Percentiles rank a stretch among this genome's conserved stretches.
phyloP scores from a whole-genome alignment of 2,888 invertebrate species.

The Drosophila histrio region DNA sequence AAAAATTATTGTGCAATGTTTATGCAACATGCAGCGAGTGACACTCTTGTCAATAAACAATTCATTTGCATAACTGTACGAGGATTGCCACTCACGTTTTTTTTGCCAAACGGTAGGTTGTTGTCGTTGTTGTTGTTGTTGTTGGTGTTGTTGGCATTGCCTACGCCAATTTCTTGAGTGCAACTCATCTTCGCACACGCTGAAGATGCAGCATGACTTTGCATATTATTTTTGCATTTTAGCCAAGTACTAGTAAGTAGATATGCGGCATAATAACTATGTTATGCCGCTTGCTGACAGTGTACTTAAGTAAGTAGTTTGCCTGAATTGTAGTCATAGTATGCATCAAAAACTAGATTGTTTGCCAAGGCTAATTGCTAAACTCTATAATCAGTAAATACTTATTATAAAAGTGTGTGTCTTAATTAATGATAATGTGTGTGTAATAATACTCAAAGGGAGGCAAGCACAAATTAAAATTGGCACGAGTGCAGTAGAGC shows the following conservation, averaged over 20 bases:
- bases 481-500: too few relatives aligned
- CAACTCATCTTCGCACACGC: conserved; percentile 71
- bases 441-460: too few relatives aligned
- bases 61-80: conserved; percentile 72
- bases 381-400: conserved; percentile 14
- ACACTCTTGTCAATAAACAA: conserved; percentile 74
- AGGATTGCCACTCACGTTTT: conserved; percentile 62
- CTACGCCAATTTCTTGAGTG: conserved; percentile 61
- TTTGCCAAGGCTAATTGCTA: not conserved
- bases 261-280: conserved; percentile 41
- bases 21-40: conserved; percentile 71
- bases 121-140: conserved; percentile 1
- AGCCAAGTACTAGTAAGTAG: too few relatives aligned
- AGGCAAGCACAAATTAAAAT: too few relatives aligned
- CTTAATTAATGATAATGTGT: conserved; percentile 19
- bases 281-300: conserved; percentile 43
- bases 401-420: not conserved
- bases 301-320: conserved; percentile 29
- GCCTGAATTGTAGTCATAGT: conserved; percentile 6
- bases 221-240: conserved; percentile 60
- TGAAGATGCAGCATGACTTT: conserved; percentile 60
- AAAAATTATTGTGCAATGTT: conserved; percentile 77
- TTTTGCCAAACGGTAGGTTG: conserved; percentile 29
- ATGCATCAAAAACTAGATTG: not conserved
- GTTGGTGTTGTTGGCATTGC: conserved; percentile 26